Evolutionary conservation across 92 coral and sea anemone genomes (phyloP).

Genomic region (Virgularia gustaviana): DNA sequence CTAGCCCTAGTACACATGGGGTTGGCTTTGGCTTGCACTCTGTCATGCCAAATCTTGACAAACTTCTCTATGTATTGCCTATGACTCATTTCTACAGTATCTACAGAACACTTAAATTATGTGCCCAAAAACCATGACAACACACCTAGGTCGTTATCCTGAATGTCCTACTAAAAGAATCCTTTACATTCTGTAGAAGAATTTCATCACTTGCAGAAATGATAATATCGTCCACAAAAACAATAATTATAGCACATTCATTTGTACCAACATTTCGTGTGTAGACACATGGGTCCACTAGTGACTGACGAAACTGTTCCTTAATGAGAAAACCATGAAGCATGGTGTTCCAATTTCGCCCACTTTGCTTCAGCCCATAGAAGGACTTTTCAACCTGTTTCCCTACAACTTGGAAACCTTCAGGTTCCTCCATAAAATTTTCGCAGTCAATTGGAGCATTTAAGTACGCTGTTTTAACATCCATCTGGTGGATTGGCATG

Average conservation of each 20-base stretch:
- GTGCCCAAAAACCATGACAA: constrained; percentile 46
- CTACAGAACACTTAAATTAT: constrained; percentile 34
- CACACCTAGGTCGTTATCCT: constrained; percentile 27
- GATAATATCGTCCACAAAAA: no score
- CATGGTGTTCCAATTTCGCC: constrained; percentile 5
- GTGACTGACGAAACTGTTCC: not conserved
- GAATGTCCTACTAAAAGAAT: constrained; percentile 9
- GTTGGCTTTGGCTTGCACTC: constrained; percentile 36
- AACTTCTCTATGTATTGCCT: constrained; percentile 11
- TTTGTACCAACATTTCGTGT: no score
- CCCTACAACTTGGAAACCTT: constrained; percentile 5
- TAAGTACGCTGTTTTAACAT: constrained; percentile 22
- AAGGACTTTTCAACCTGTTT: not conserved
- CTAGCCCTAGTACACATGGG: constrained; percentile 25
- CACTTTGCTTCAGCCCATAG: constrained; percentile 2
- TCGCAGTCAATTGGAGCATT: constrained; percentile 28
- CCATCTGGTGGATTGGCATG: constrained; percentile 23
- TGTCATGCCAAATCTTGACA: constrained; percentile 27
- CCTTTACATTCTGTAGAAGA: constrained; percentile 23
- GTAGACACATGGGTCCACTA: constrained; percentile 14
- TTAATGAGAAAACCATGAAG: not conserved
- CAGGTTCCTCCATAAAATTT: constrained; percentile 14
- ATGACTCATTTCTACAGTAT: constrained; percentile 39
- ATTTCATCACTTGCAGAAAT: constrained; percentile 26
- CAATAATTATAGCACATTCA: no score